Evolutionary conservation across 2,113 vertebrate genomes (phyloP).

Genomic region (Nothocercus julius): DNA sequence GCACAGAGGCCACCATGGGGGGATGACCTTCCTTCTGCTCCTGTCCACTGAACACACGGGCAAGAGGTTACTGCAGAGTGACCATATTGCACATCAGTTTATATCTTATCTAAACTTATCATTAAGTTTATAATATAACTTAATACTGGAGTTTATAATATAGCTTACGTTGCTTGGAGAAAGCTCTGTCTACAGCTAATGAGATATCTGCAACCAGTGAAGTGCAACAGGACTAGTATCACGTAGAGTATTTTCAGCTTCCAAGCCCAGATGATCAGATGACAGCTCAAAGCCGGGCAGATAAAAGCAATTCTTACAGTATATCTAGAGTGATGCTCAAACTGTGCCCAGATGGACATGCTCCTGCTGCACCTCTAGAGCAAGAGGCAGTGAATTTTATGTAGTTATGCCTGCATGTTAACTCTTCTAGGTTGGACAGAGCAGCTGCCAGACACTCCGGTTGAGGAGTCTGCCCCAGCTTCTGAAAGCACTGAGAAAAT

Average conservation of each 20-base stretch:
- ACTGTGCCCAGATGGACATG: not conserved
- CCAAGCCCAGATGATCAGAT: not conserved
- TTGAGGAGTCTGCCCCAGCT: conserved; percentile 79
- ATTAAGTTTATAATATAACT: no score
- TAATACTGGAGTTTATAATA: not conserved
- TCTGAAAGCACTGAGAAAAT: conserved; percentile 89
- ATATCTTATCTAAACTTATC: no score
- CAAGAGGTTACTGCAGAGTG: no score
- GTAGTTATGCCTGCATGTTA: not conserved
- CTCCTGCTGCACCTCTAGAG: not conserved
- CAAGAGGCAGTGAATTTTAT: not conserved
- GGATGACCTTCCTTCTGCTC: not conserved
- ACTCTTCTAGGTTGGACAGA: conserved; percentile 82
- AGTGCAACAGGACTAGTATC: not conserved
- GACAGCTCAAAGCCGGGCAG: not conserved
- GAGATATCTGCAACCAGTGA: not conserved
- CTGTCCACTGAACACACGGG: not conserved
- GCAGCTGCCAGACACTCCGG: conserved; percentile 80
- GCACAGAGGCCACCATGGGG: not conserved
- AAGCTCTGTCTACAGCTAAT: not conserved
- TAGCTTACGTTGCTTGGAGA: not conserved
- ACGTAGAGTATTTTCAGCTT: not conserved
- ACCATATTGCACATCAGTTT: no score
- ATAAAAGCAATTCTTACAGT: not conserved
- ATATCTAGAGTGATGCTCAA: not conserved